Base-by-base conservation (phyloP, 64 coral and sea anemone genomes). In the Stylophora pistillata region DNA sequence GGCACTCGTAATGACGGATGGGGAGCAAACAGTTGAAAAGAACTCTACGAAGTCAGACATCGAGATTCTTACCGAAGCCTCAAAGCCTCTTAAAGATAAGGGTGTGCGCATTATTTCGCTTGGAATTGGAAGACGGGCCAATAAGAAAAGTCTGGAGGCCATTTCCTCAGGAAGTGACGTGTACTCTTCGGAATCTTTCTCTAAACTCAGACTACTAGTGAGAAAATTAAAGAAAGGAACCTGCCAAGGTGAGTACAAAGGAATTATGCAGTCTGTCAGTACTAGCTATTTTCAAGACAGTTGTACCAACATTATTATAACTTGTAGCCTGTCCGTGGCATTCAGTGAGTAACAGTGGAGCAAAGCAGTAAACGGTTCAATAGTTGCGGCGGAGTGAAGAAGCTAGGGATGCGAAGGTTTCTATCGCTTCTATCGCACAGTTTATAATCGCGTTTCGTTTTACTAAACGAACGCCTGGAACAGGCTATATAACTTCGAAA, bases 1-100 rank as follows among this genome's bases (percentile, higher is more conserved):
- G 10, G 80, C 80, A 53, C 60, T 84, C n/a, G 61, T 84, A 14
- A 53, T 84, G 33, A 84, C 80, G 16, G 80, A 84, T 34, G 80
- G 80, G 4, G 80, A 52, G 69, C 80, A 84, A 69, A 84, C 80
- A 69, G 23, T 53, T 15, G 62, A 69, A 23, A 16, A 13, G 9
- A 69, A 69, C 20, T 10, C 32, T 53, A 14, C 3, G 27, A 20
- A 15, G 61, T 27, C 60, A 12, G 80, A 68, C 6, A 26, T 53
- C 58, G 34, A 84, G 61, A 84, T 84, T 52, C 61, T 84, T 6
- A 21, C 60, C 15, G 33, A 84, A 18, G 80, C 80, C 53, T 20
- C 58, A 9, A 33, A 84, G 26, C 60, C 80, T 53, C 80, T 84
- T 17, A 84, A 84, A 41, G 80, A 84, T 4, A 84, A 84, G 23